Percentiles rank a stretch among this genome's conserved stretches.
phyloP scores from a whole-genome alignment of 2,797 vertebrate species.

The Allobates femoralis region DNA sequence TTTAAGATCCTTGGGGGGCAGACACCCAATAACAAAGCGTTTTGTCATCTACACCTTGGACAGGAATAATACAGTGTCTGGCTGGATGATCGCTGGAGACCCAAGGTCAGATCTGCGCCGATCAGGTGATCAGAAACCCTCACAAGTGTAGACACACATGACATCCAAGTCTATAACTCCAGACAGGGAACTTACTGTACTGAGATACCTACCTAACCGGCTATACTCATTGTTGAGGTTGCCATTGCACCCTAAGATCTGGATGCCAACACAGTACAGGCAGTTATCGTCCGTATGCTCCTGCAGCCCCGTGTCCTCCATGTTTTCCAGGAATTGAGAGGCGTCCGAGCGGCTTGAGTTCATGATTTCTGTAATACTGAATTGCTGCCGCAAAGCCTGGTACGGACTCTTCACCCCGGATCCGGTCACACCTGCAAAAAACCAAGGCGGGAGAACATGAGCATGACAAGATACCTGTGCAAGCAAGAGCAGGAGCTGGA shows the following conservation, averaged over 20 bases:
- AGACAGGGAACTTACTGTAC: too few species aligned
- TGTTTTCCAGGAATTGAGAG: constrained; percentile 84
- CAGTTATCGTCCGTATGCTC: constrained; percentile 97
- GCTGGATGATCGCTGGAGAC: too few species aligned
- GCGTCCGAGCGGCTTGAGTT: constrained; percentile 88
- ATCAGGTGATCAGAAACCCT: too few species aligned
- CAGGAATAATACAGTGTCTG: too few species aligned
- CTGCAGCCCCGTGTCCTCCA: constrained; percentile 93
- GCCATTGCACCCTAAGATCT: constrained; percentile 87
- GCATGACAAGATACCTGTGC: too few species aligned
- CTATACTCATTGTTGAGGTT: constrained; percentile 83
- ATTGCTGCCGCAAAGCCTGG: constrained; percentile 89
- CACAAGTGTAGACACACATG: too few species aligned
- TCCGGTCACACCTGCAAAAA: constrained; percentile 72
- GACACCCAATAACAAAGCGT: too few species aligned
- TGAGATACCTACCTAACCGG: constrained; percentile 82
- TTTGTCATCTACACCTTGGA: too few species aligned
- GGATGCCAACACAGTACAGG: constrained; percentile 92
- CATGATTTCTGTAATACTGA: constrained; percentile 97
- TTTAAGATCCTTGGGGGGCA: too few species aligned
- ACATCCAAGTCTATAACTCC: too few species aligned
- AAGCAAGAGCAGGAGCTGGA: too few species aligned
- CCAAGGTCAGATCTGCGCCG: too few species aligned
- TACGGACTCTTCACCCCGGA: constrained; percentile 84
- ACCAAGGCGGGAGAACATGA: neutral